A percentile compares a stretch with the other conserved stretches of the same genome.
These are phyloP conservation scores for Aspidoscelis tigris DNA, from an alignment of 2,113 vertebrate genomes.

Conservation along the genomic window DNA sequence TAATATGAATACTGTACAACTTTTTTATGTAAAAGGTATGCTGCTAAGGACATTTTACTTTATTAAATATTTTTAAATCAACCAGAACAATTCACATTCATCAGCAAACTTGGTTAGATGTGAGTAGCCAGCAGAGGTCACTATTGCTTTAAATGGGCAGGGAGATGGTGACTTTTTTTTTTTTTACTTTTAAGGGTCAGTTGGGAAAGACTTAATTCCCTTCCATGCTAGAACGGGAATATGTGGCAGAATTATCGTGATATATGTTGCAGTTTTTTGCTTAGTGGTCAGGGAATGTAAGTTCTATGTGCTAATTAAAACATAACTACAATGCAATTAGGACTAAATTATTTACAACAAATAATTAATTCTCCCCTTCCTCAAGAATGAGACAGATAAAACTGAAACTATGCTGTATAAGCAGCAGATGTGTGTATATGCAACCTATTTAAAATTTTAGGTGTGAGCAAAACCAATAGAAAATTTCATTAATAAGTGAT, in stretches of 20 bases:
- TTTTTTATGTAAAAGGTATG: not conserved
- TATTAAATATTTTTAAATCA: conserved; percentile 5
- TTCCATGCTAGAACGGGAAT: not conserved
- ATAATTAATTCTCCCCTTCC: not conserved
- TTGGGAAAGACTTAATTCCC: conserved; percentile 7
- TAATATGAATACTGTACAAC: not conserved
- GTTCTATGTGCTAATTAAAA: not conserved
- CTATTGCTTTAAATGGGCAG: conserved; percentile 15
- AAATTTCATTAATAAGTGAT: conserved; percentile 5
- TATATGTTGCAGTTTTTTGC: not conserved
- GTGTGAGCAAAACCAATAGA: conserved; percentile 10
- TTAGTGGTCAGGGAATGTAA: no score
- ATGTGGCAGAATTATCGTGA: not conserved
- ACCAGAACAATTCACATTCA: conserved; percentile 4
- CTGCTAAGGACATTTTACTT: not conserved
- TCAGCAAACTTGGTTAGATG: not conserved
- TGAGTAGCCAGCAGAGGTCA: conserved; percentile 65
- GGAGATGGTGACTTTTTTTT: conserved; percentile 23
- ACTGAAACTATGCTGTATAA: not conserved
- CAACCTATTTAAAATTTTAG: not conserved
- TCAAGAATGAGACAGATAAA: not conserved
- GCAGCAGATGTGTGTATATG: not conserved
- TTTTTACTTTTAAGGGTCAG: conserved; percentile 22
- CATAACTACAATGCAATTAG: not conserved
- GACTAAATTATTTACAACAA: not conserved